Evolutionary conservation across 1,140 invertebrate genomes (phyloP), one percentile per base, ranked within the genome.

Genomic region (Lanistes nyassanus): DNA sequence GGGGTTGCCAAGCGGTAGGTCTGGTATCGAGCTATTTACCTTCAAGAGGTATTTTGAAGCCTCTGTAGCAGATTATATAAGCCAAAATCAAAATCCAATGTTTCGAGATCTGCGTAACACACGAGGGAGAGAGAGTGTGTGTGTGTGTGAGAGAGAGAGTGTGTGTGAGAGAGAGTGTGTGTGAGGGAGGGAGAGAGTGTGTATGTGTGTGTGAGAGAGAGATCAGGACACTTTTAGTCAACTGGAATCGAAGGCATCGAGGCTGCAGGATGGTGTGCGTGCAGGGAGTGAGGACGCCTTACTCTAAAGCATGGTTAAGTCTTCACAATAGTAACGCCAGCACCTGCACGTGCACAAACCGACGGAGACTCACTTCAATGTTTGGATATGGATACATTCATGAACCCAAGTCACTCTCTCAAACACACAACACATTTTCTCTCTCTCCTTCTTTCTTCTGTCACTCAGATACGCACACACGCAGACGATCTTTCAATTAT

Each of bases 81-180:
- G n/a, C n/a, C n/a, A n/a, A n/a, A n/a, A n/a, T n/a, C n/a, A n/a
- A n/a, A n/a, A n/a, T n/a, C n/a, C n/a, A n/a, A n/a, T n/a, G n/a
- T n/a, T n/a, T n/a, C n/a, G n/a, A n/a, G n/a, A n/a, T n/a, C n/a
- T n/a, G n/a, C n/a, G n/a, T n/a, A n/a, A n/a, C n/a, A n/a, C n/a
- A n/a, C 7, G 62, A 1, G 42, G 53, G 29, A 58, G 65, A 31
- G 47, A 4, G 56, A 56, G 62, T 7, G 62, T 64, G 21, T 23
- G 21, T 55, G 71, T 62, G 31, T 71, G 69, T 21, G 67, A 58
- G 60, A 73, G 64, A 66, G 76, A 64, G 37, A 58, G 60, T 67
- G 23, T 75, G 36, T 73, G 51, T 73, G 56, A 5, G 23, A 64
- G 23, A 16, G 47, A 4, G 56, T 13, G 39, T 42, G 13, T 42